Evolutionary conservation across 2,888 invertebrate species (phyloP), one percentile per base, ranked within the genome.

Genomic region (Cynaeus angustus): DNA sequence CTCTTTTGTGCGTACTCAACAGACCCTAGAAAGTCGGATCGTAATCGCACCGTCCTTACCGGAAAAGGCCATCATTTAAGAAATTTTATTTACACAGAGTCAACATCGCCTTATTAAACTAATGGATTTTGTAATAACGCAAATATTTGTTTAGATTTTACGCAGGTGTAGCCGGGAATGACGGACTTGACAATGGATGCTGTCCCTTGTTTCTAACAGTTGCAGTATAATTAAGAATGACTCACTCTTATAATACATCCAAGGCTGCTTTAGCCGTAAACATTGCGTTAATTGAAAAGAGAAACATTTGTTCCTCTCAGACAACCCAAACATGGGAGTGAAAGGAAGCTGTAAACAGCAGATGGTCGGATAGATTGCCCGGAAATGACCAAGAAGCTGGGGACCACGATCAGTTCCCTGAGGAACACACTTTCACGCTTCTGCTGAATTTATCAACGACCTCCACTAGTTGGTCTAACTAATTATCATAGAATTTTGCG

Each of bases 401-500:
- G 21, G 21, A n/a, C 21, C 21, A 21, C 1, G 21, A 21, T 3
- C 21, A 4, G 21, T 3, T 21, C 21, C 21, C 21, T 21, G 21
- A 21, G 21, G 21, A 21, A 4, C 21, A 4, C 21, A 4, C 21
- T 21, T 21, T 21, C 21, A 21, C n/a, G 28, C 28, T 5, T 28
- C 28, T 28, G 28, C 28, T n/a, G n/a, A 28, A 28, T 4, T 28
- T 28, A 4, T 28, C 7, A n/a, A n/a, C 28, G 28, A 28, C 33
- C 33, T 1, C 7, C 3, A 33, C 5, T 12, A 21, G 16, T 46
- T 38, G 13, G 7, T 9, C 16, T 41, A 37, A 28, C 14, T 12
- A 52, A 41, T 66, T 61, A 16, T 56, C 45, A 33, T 65, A 56
- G 21, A 21, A 16, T 56, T 43, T 72, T 69, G 67, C 67, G 85